phyloP scores from a whole-genome alignment of 92 coral and sea anemone genomes.

The Porites divaricata region DNA sequence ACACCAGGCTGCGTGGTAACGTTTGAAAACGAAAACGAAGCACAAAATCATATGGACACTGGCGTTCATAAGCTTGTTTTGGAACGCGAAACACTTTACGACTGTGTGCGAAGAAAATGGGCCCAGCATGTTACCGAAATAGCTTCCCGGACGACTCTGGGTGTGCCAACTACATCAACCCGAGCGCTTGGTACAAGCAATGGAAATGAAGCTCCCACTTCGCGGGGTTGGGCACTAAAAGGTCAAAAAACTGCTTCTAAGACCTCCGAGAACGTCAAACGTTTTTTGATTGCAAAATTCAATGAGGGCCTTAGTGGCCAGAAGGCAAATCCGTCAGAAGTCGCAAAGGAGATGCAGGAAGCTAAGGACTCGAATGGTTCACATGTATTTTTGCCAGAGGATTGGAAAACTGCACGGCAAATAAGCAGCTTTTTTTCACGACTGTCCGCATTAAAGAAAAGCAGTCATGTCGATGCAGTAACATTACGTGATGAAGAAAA shows the following conservation, averaged over 20 bases:
- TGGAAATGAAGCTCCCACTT: too few species aligned
- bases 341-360: slow-evolving; percentile 24
- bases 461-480: too few species aligned
- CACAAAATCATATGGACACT: slow-evolving; percentile 56
- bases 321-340: too few species aligned
- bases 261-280: too few species aligned
- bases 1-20: slow-evolving; percentile 45
- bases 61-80: slow-evolving; percentile 45
- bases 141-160: neutral
- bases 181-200: neutral
- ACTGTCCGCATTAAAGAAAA: too few species aligned
- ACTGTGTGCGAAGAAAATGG: slow-evolving; percentile 46
- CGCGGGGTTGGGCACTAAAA: too few species aligned
- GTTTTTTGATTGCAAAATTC: too few species aligned
- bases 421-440: too few species aligned
- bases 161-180: slow-evolving; percentile 2
- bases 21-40: slow-evolving; percentile 34
- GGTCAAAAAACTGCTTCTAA: too few species aligned
- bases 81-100: slow-evolving; percentile 52
- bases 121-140: slow-evolving; percentile 49
- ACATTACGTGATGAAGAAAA: too few species aligned
- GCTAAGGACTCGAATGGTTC: neutral
- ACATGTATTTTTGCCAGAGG: neutral
- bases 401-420: too few species aligned
- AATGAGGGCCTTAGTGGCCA: too few species aligned